Percentiles rank a stretch among this genome's conserved stretches.
These are phyloP conservation scores for Dicyrtomina minuta DNA, from an alignment of 2,888 invertebrate species.

Conservation along the genomic window DNA sequence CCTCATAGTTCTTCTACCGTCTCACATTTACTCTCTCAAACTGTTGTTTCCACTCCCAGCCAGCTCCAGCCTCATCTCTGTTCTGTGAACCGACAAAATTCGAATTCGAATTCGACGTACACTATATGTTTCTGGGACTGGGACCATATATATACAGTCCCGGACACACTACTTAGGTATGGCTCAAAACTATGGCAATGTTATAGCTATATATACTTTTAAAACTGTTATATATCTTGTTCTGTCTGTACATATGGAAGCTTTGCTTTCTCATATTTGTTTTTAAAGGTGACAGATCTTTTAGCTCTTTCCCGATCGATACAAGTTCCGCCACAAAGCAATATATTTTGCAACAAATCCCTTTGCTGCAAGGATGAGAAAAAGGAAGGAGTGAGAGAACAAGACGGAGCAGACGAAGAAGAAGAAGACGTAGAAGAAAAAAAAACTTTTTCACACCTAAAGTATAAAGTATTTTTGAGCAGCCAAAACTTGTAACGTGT, in stretches of 20 bases:
- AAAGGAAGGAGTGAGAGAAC: not conserved
- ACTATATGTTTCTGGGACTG: not conserved
- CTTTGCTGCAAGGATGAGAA: not conserved
- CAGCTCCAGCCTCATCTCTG: not conserved
- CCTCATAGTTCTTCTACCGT: not conserved
- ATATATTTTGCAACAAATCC: constrained; percentile 29
- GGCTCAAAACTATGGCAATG: not conserved
- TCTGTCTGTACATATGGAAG: no score
- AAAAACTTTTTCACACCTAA: constrained; percentile 9
- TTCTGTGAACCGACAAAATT: no score
- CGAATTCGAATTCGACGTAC: no score
- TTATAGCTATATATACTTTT: no score
- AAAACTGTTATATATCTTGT: no score
- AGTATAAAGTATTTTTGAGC: constrained; percentile 6
- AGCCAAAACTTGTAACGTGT: constrained; percentile 9
- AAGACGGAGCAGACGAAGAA: no score
- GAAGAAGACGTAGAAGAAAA: no score
- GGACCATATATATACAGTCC: not conserved
- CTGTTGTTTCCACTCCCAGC: not conserved
- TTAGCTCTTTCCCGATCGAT: constrained; percentile 7
- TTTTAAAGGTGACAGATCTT: constrained; percentile 25
- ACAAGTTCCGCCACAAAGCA: constrained; percentile 7
- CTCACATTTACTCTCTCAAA: not conserved
- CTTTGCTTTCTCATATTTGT: constrained; percentile 22
- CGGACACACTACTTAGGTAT: not conserved